Conservation (phyloP, 2,888 invertebrate species). For the Mythimna lalbum region DNA sequence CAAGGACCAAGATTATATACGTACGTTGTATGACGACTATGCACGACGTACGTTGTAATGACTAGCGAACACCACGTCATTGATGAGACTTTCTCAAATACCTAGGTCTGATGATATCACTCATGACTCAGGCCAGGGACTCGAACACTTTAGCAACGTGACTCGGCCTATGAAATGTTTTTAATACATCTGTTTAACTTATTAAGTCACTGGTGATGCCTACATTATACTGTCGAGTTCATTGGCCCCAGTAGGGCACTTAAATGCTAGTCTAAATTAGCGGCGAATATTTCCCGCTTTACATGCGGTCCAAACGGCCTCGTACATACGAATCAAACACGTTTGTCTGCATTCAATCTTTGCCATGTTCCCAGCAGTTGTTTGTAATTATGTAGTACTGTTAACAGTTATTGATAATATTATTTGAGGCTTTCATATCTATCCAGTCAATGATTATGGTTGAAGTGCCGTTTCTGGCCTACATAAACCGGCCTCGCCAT, state of each 20-base stretch:
- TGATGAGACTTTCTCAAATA: slow-evolving; percentile 27
- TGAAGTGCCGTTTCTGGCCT: slow-evolving; percentile 22
- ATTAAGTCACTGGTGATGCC: slow-evolving; percentile 24
- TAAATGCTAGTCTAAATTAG: slow-evolving; percentile 64
- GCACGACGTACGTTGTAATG: slow-evolving; percentile 11
- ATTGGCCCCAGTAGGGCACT: slow-evolving; percentile 31
- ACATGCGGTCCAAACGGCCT: slow-evolving; percentile 36
- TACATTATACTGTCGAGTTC: slow-evolving; percentile 23
- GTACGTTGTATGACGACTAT: slow-evolving; percentile 1
- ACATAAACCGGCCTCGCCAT: slow-evolving; percentile 14
- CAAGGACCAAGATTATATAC: slow-evolving; percentile 21
- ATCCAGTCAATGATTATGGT: slow-evolving; percentile 38
- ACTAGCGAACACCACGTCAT: slow-evolving; percentile 25
- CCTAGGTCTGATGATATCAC: slow-evolving; percentile 43
- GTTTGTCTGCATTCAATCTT: slow-evolving; percentile 51
- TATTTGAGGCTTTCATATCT: slow-evolving; percentile 64
- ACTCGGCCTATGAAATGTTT: slow-evolving; percentile 27
- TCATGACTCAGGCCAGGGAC: slow-evolving; percentile 15
- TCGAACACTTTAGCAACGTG: slow-evolving; percentile 15
- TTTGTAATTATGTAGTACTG: slow-evolving; percentile 59
- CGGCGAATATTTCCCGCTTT: slow-evolving; percentile 34
- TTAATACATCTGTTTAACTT: slow-evolving; percentile 26
- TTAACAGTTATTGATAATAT: slow-evolving; percentile 60
- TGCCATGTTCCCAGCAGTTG: slow-evolving; percentile 63
- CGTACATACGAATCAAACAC: slow-evolving; percentile 14